Evolutionary conservation across 2,113 vertebrate genomes (phyloP), one percentile per base, ranked within the genome.

Genomic region (Anhinga anhinga): DNA sequence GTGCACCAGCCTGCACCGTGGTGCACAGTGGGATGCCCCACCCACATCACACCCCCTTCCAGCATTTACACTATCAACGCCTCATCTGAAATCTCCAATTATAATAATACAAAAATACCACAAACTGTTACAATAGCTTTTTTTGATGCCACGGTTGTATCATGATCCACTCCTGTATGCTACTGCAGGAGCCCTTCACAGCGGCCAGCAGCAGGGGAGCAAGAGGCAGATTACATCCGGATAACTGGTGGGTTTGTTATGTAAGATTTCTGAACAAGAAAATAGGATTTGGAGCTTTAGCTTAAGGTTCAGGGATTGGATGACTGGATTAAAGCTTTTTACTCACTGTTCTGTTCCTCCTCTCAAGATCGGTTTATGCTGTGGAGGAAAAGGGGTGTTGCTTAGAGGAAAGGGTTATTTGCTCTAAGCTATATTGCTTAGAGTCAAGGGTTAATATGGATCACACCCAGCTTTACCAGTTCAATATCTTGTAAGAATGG

Each of bases 241-340:
- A 38, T 47, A 85, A 72, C 42, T 30, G 21, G 12, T 44, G 65
- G 3, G 0, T 89, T 89, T 44, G 76, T 70, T 42, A 82, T 9
- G 40, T 19, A 89, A 61, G 36, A 47, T 38, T 76, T 82, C 66
- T 19, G 38, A 90, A 76, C 56, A 88, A 38, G 47, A 61, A 90
- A 96, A 93, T 61, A 38, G 72, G 52, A 93, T 92, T 97, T 62
- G 21, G 40, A 61, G 72, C n/a, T 88, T 92, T 86, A 67, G 19
- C 32, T 74, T 13, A 61, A 76, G 3, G 30, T 80, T 81, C 34
- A 62, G 62, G n/a, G 73, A 32, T 17, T 95, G 91, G 72, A 63
- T 67, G 65, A 72, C 73, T 73, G 81, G 66, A 92, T 93, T 82
- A 89, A 61, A 70, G 44, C 34, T n/a, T 78, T 94, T 92, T 67